Conservation (phyloP, 2,113 vertebrate species). For the Tupaia tana region DNA sequence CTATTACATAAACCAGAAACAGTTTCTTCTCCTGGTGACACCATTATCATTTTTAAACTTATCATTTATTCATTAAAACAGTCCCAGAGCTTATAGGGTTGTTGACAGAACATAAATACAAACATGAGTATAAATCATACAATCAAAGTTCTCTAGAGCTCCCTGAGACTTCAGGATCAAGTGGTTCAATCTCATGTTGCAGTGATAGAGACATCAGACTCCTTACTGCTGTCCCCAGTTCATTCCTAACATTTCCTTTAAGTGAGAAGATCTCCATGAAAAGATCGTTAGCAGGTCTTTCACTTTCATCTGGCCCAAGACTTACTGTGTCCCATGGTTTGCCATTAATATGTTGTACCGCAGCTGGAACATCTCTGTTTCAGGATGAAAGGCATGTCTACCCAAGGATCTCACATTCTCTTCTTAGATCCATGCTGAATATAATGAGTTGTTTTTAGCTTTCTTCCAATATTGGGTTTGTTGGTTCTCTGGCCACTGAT, state of each 20-base stretch:
- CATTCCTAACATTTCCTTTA: slow-evolving; percentile 32
- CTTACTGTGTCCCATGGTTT: not conserved
- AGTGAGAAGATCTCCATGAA: not conserved
- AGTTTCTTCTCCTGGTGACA: slow-evolving; percentile 51
- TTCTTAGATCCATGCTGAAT: not conserved
- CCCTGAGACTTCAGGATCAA: slow-evolving; percentile 62
- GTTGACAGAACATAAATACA: slow-evolving; percentile 70
- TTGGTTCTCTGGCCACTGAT: slow-evolving; percentile 16
- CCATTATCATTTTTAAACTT: slow-evolving; percentile 75
- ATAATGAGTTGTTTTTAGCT: not conserved
- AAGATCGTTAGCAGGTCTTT: not conserved
- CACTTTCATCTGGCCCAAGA: not conserved
- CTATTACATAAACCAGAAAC: slow-evolving; percentile 31
- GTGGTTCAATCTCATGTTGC: slow-evolving; percentile 25
- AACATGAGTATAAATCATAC: slow-evolving; percentile 67
- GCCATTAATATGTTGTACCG: not conserved
- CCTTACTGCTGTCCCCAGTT: not conserved
- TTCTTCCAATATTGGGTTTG: slow-evolving; percentile 38
- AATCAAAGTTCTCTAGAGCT: slow-evolving; percentile 46
- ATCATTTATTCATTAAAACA: slow-evolving; percentile 75
- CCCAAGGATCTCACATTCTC: not conserved
- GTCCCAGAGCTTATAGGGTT: slow-evolving; percentile 47
- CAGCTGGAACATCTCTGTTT: not conserved
- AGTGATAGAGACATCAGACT: not conserved
- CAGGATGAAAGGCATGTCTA: not conserved